phyloP scores from a whole-genome alignment of 2,888 invertebrate species.

The Drosophila setosimentum region DNA sequence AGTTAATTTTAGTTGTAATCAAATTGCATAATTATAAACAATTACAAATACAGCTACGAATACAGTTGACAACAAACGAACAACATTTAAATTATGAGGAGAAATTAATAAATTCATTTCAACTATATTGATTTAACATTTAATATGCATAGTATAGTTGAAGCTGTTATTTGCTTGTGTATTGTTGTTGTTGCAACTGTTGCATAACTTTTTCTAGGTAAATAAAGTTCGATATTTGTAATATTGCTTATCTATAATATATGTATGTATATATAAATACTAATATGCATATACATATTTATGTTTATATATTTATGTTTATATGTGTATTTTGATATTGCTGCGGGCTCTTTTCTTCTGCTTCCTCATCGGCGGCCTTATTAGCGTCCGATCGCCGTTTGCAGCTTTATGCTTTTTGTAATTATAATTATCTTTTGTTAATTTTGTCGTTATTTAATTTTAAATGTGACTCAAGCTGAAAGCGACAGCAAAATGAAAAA shows the following conservation, averaged over 20 bases:
- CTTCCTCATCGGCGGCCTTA: neutral
- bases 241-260: conserved; percentile 51
- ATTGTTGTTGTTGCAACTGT: conserved; percentile 27
- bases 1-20: conserved; percentile 44
- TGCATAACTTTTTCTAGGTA: conserved; percentile 45
- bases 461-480: conserved; percentile 53
- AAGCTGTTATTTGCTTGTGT: conserved; percentile 10
- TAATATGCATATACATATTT: conserved; percentile 24
- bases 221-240: conserved; percentile 45
- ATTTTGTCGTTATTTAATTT: conserved; percentile 37
- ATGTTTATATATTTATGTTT: conserved; percentile 28
- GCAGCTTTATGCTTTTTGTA: conserved; percentile 25
- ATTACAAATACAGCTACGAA: conserved; percentile 35
- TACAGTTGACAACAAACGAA: conserved; percentile 47
- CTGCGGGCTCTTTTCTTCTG: conserved; percentile 27
- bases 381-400: conserved; percentile 3
- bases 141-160: conserved; percentile 37
- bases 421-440: conserved; percentile 43
- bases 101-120: conserved; percentile 77
- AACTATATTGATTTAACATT: conserved; percentile 64
- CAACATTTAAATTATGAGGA: conserved; percentile 78
- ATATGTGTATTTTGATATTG: conserved; percentile 48
- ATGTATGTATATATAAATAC: conserved; percentile 40
- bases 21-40: conserved; percentile 52
- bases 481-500: conserved; percentile 56